Conservation (phyloP, 2,797 vertebrate genomes). For the Malacoctenus gilli region DNA sequence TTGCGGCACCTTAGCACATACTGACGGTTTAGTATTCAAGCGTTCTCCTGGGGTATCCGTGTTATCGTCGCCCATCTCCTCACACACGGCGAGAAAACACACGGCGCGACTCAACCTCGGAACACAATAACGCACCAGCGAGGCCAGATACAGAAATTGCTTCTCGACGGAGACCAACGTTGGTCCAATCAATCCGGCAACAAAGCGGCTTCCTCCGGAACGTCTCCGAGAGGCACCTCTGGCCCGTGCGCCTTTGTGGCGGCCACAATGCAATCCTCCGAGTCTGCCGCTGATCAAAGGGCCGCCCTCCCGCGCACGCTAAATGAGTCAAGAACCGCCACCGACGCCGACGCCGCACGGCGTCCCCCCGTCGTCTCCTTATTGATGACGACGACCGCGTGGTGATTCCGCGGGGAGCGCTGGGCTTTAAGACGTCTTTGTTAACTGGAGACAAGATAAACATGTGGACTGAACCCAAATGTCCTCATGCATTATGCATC, state of each 20-base stretch:
- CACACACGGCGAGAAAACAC: slow-evolving; percentile 9
- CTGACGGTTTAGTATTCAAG: slow-evolving; percentile 45
- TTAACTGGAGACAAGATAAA: slow-evolving; percentile 65
- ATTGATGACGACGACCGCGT: slow-evolving; percentile 43
- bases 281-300: slow-evolving; percentile 49
- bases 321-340: no score
- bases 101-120: slow-evolving; percentile 18
- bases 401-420: slow-evolving; percentile 32
- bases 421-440: slow-evolving; percentile 51
- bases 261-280: slow-evolving; percentile 44
- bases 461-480: slow-evolving; percentile 42
- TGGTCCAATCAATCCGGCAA: slow-evolving; percentile 48
- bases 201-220: slow-evolving; percentile 44
- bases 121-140: slow-evolving; percentile 44
- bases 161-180: slow-evolving; percentile 22
- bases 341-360: no score
- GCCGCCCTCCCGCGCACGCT: slow-evolving; percentile 15
- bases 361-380: slow-evolving; percentile 31
- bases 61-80: slow-evolving; percentile 41
- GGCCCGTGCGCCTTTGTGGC: slow-evolving; percentile 41
- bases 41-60: slow-evolving; percentile 19
- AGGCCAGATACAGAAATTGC: slow-evolving; percentile 42
- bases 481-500: slow-evolving; percentile 67
- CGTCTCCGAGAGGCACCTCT: slow-evolving; percentile 44
- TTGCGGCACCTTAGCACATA: slow-evolving; percentile 36